A percentile compares a stretch with the other conserved stretches of the same genome.
Conservation (phyloP, 2,888 invertebrate species). For the Salpingus planirostris region DNA sequence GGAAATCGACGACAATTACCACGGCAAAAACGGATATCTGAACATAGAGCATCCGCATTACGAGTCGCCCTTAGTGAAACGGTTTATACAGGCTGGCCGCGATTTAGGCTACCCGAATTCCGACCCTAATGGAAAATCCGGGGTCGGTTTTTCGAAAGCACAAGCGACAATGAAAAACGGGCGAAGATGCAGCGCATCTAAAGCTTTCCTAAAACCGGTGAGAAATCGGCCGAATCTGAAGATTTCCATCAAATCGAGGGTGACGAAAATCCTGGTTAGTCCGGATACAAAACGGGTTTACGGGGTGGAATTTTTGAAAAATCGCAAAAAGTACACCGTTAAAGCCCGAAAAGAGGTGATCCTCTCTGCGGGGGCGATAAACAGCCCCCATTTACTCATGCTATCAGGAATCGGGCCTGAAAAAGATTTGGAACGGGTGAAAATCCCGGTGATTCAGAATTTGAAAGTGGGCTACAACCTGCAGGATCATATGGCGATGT, state of each 20-base stretch:
- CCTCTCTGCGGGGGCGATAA: constrained; percentile 71
- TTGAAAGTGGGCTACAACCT: constrained; percentile 72
- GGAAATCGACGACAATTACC: constrained; percentile 54
- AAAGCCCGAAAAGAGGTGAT: constrained; percentile 66
- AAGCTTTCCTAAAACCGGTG: constrained; percentile 67
- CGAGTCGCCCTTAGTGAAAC: constrained; percentile 51
- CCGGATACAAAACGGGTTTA: constrained; percentile 49
- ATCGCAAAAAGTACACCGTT: constrained; percentile 44
- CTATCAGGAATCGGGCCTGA: constrained; percentile 72
- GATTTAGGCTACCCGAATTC: constrained; percentile 61
- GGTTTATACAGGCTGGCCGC: constrained; percentile 57
- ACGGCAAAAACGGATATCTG: constrained; percentile 58
- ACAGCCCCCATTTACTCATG: constrained; percentile 79
- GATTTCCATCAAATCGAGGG: constrained; percentile 60
- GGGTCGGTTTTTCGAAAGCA: constrained; percentile 56
- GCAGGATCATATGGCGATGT: constrained; percentile 71
- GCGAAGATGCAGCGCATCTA: constrained; percentile 67
- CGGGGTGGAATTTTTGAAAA: constrained; percentile 63
- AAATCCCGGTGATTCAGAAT: constrained; percentile 56
- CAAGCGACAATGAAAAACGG: constrained; percentile 66
- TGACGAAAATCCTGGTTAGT: constrained; percentile 58
- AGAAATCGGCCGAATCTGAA: constrained; percentile 56
- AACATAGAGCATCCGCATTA: constrained; percentile 60
- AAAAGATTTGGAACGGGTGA: constrained; percentile 49
- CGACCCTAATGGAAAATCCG: constrained; percentile 60